These are phyloP conservation scores for Ondatra zibethicus DNA, from an alignment of 2,113 vertebrate species.

Conservation along the genomic window DNA sequence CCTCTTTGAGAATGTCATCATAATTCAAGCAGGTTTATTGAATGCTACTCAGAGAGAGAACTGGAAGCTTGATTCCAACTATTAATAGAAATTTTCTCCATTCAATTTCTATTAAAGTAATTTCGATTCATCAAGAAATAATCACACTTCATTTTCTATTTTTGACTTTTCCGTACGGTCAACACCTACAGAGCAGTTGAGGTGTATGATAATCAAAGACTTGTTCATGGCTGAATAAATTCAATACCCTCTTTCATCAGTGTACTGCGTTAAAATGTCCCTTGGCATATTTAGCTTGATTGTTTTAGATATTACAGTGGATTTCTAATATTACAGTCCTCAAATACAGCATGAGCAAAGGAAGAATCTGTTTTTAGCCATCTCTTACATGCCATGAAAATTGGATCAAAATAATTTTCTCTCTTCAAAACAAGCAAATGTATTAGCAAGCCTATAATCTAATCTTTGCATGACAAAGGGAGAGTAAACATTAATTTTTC, in stretches of 20 bases:
- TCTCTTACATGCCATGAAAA: conserved; percentile 80
- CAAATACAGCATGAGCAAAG: conserved; percentile 67
- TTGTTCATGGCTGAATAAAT: conserved; percentile 86
- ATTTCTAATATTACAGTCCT: conserved; percentile 79
- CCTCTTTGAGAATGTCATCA: conserved; percentile 76
- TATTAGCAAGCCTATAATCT: conserved; percentile 80
- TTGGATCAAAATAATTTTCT: conserved; percentile 80
- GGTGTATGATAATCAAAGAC: conserved; percentile 86
- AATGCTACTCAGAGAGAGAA: conserved; percentile 57
- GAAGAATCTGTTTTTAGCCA: conserved; percentile 74
- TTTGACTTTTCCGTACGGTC: conserved; percentile 80
- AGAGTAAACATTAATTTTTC: conserved; percentile 80
- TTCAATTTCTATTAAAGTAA: conserved; percentile 81
- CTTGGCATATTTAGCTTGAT: conserved; percentile 85
- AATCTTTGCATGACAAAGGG: conserved; percentile 72
- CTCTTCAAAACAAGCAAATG: conserved; percentile 59
- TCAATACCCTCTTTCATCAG: conserved; percentile 86
- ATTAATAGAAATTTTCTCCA: conserved; percentile 78
- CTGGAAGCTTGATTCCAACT: conserved; percentile 67
- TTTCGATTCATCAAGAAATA: conserved; percentile 86
- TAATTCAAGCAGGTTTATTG: conserved; percentile 69
- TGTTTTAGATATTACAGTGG: conserved; percentile 83
- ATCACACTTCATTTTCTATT: conserved; percentile 87
- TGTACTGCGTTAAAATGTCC: conserved; percentile 84
- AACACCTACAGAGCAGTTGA: conserved; percentile 82